Percentiles rank a stretch among this genome's conserved stretches.
Conservation (phyloP, 2,888 invertebrate species). For the Cepaea hortensis region DNA sequence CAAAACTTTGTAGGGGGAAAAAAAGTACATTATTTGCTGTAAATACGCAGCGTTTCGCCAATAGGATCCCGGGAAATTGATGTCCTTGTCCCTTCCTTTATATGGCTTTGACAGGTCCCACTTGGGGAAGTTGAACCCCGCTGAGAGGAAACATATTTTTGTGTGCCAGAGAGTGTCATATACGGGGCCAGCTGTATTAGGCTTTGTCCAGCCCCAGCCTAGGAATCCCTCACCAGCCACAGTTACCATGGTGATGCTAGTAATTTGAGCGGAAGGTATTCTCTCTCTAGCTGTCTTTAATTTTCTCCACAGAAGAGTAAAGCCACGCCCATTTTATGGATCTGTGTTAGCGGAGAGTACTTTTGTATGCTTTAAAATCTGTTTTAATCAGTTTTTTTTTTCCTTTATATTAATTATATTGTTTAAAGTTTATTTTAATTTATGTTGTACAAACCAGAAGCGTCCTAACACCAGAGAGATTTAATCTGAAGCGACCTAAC, state of each 20-base stretch:
- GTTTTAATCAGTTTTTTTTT: too few relatives aligned
- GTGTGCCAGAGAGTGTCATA: background rate
- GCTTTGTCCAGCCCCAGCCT: background rate
- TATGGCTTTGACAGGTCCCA: conserved; percentile 50
- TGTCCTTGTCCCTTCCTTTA: conserved; percentile 52
- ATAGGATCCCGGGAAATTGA: conserved; percentile 49
- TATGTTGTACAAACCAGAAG: too few relatives aligned
- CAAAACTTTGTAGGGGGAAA: conserved; percentile 46
- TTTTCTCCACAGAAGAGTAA: background rate
- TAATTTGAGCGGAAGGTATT: background rate
- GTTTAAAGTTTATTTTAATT: background rate
- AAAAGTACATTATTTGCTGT: conserved; percentile 55
- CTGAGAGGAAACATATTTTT: conserved; percentile 28
- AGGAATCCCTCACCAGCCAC: background rate
- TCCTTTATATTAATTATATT: background rate
- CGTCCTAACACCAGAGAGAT: too few relatives aligned
- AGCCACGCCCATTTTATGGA: background rate
- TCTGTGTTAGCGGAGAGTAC: background rate
- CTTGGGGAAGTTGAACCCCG: conserved; percentile 7
- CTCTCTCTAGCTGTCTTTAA: background rate
- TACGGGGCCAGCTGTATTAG: background rate
- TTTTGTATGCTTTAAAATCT: too few relatives aligned
- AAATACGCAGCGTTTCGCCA: conserved; percentile 40
- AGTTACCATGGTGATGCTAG: background rate
- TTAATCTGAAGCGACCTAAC: too few relatives aligned